These are phyloP conservation scores for Danaus chrysippus DNA, from an alignment of 2,888 invertebrate species.

Conservation along the genomic window DNA sequence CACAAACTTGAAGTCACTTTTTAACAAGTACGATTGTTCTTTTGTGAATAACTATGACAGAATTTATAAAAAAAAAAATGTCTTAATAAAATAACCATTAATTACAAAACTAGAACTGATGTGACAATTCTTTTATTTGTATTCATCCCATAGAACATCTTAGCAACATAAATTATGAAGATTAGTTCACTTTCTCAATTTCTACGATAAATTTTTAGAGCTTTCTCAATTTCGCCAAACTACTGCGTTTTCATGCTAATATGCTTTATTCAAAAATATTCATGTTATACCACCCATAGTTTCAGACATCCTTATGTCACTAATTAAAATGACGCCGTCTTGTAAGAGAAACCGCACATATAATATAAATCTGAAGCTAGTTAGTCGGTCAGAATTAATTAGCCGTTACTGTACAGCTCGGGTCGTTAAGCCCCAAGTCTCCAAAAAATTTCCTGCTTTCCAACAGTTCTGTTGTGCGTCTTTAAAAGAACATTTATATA, in stretches of 20 bases:
- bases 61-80: no score
- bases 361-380: conserved; percentile 51
- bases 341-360: conserved; percentile 32
- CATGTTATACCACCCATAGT: neutral
- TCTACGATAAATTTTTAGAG: no score
- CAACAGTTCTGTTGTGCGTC: conserved; percentile 17
- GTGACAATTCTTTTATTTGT: no score
- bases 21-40: neutral
- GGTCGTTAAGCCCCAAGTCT: conserved; percentile 57
- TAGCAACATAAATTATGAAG: no score
- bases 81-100: no score
- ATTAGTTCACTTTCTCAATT: no score
- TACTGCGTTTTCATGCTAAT: no score
- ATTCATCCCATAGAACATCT: no score
- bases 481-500: neutral
- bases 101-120: no score
- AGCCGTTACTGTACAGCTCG: conserved; percentile 45
- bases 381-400: conserved; percentile 60
- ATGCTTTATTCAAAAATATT: no score
- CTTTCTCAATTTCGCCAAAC: no score
- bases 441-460: conserved; percentile 41
- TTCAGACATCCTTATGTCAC: conserved; percentile 21
- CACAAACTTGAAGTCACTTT: neutral
- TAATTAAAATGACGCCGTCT: conserved; percentile 44
- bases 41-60: no score